Evolutionary conservation across 2,888 invertebrate genomes (phyloP), one percentile per base, ranked within the genome.

Genomic region (Plagodis pulveraria): DNA sequence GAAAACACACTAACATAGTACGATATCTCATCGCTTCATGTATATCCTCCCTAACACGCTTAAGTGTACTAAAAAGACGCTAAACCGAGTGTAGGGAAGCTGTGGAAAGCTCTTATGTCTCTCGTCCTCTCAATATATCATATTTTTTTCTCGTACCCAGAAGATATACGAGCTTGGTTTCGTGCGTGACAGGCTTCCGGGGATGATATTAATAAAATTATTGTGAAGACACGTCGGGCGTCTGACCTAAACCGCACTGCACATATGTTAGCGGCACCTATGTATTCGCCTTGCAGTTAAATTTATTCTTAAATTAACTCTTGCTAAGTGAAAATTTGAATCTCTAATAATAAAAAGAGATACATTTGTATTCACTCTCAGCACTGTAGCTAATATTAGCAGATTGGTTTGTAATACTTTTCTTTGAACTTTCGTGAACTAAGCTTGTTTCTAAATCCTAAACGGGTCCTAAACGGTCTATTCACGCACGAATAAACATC

Each of bases 171-270:
- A 84, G 84, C 86, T 81, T 73, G 86, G 89, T 84, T 81, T 77
- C 87, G 91, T 81, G 86, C 89, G 90, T 92, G 91, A 91, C 91
- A 87, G 85, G 81, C 88, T 88, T 89, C 82, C 76, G 84, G 83
- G 88, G 86, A 87, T 85, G 87, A 90, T 92, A 91, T 92, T 91
- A 91, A 92, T 92, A 91, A 91, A 91, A 91, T 91, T 91, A 91
- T 89, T 90, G 89, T 90, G 83, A 82, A 80, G 88, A 89, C 91
- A 89, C 89, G 87, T 88, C 83, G 77, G 47, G 55, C 69, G 73
- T 74, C 81, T 84, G 87, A 87, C 89, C 87, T 84, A 83, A 78
- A 79, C 81, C 66, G 67, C 56, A 61, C 60, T 65, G 65, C 65
- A 62, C 62, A 76, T 69, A 67, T 70, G 64, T 76, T 50, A 53